Percentiles rank a stretch among this genome's conserved stretches.
Evolutionary conservation across 2,797 vertebrate genomes (phyloP).

Genomic region (Sylvilagus floridanus): DNA sequence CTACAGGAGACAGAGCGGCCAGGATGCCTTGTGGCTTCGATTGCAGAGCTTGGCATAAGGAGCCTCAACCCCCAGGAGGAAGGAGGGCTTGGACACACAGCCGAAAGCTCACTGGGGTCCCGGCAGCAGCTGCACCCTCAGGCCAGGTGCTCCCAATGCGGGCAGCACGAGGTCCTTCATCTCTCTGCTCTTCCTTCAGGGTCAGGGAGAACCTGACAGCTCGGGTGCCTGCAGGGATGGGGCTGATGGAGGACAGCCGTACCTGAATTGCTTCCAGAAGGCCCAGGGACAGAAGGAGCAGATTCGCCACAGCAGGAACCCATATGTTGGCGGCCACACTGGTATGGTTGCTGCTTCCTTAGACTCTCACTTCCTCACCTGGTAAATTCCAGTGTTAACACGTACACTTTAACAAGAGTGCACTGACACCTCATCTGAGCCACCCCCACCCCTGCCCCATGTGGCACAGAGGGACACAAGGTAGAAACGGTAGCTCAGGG

Average conservation of each 20-base stretch:
- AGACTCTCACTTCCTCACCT: conserved; percentile 69
- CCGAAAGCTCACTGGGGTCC: not conserved
- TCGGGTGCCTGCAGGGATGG: not conserved
- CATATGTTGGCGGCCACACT: conserved; percentile 56
- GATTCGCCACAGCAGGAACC: not conserved
- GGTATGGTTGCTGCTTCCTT: conserved; percentile 20
- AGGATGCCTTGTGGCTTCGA: not conserved
- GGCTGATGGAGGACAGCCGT: not conserved
- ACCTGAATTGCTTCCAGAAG: conserved; percentile 74
- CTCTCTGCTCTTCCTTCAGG: not conserved
- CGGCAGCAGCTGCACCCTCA: not conserved
- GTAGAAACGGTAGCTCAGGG: not conserved
- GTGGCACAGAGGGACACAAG: not conserved
- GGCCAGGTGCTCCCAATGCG: not conserved
- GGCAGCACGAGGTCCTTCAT: not conserved
- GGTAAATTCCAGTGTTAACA: conserved; percentile 65
- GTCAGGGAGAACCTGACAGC: not conserved
- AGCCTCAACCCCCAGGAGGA: not conserved
- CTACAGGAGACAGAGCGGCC: not conserved
- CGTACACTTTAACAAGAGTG: not conserved
- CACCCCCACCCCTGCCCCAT: not conserved
- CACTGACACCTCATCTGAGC: not conserved
- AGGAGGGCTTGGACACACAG: not conserved
- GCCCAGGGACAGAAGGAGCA: conserved; percentile 58
- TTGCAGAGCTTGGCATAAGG: not conserved